These are phyloP conservation scores for Penaeus monodon DNA, from an alignment of 2,888 invertebrate genomes.

Conservation along the genomic window DNA sequence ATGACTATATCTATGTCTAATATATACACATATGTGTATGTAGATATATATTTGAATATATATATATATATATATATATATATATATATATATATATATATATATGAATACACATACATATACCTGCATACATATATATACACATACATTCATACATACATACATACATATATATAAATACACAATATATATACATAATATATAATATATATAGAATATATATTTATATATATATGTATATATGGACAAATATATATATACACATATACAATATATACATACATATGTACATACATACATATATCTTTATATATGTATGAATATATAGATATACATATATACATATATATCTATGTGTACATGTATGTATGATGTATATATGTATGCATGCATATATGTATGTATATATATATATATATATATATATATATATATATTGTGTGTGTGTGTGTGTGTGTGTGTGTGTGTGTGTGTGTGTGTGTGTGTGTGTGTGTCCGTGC, in stretches of 20 bases:
- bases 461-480: too few species aligned
- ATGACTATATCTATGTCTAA: neutral
- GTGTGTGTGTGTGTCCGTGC: too few species aligned
- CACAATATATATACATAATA: neutral
- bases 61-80: neutral
- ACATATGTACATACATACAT: neutral
- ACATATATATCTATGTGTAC: too few species aligned
- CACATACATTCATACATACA: too few species aligned
- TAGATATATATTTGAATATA: neutral
- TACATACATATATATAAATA: neutral
- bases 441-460: too few species aligned
- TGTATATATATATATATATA: slow-evolving; percentile 22
- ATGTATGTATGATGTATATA: neutral
- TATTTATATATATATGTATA: slow-evolving; percentile 11
- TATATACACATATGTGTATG: too few species aligned
- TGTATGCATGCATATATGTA: slow-evolving; percentile 4
- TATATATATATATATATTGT: too few species aligned
- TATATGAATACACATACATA: slow-evolving; percentile 10
- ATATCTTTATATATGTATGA: slow-evolving; percentile 13
- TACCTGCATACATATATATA: neutral
- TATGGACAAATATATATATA: neutral
- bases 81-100: slow-evolving; percentile 19
- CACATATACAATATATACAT: neutral
- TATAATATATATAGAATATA: neutral
- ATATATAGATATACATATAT: slow-evolving; percentile 19